These are phyloP conservation scores for Calvadosia cruxmelitensis DNA, from an alignment of 30 jellyfish, hydroid and myxozoan genomes.

Conservation along the genomic window DNA sequence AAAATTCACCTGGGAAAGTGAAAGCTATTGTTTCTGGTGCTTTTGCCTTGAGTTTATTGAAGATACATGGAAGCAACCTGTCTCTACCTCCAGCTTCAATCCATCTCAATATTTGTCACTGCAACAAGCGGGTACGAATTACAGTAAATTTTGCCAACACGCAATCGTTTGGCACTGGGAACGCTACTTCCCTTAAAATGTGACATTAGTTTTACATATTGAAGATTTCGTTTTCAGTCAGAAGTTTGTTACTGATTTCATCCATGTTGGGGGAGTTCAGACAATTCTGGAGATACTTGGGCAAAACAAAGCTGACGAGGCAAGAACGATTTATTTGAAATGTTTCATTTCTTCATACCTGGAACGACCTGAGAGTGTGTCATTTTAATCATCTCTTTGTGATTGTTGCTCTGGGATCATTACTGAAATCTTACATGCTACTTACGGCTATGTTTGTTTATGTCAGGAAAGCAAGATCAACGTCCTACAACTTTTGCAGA, in stretches of 20 bases:
- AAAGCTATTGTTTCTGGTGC: too few species aligned
- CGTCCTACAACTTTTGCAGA: conserved; percentile 24
- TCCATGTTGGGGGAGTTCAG: conserved; percentile 75
- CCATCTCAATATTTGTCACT: conserved; percentile 34
- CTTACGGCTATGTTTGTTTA: too few species aligned
- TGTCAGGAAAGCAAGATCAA: conserved; percentile 45
- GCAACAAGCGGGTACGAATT: conserved; percentile 70
- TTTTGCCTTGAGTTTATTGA: background rate
- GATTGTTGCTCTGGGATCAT: background rate
- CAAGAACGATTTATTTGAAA: background rate
- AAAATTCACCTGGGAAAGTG: too few species aligned
- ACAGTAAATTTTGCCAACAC: too few species aligned
- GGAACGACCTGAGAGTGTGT: background rate
- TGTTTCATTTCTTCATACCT: background rate
- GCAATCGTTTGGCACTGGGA: too few species aligned
- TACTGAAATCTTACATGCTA: too few species aligned
- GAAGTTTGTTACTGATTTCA: conserved; percentile 55
- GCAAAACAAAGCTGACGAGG: conserved; percentile 41
- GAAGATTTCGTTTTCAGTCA: conserved; percentile 39
- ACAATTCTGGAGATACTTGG: conserved; percentile 75
- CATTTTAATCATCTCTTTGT: background rate
- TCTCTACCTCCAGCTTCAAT: conserved; percentile 33
- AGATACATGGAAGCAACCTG: conserved; percentile 63
- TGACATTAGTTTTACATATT: too few species aligned
- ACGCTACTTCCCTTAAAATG: background rate